These are phyloP conservation scores for Zaprionus inermis DNA, from an alignment of 1,140 invertebrate species.

Conservation along the genomic window DNA sequence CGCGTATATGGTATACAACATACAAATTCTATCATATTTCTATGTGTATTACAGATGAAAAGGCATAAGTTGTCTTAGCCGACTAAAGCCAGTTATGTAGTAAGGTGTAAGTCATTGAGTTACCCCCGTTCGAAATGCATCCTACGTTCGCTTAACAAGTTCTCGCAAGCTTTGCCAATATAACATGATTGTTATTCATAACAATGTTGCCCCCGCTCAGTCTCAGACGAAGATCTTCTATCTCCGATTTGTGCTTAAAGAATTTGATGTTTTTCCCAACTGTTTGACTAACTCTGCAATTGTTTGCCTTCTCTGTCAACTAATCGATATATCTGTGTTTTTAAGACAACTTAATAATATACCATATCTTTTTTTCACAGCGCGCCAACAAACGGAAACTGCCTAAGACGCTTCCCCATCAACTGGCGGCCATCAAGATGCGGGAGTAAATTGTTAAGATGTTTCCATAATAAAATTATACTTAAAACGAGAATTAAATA, in stretches of 20 bases:
- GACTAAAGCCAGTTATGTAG: slow-evolving; percentile 32
- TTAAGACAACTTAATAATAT: not conserved
- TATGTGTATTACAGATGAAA: slow-evolving; percentile 75
- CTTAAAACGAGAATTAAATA: slow-evolving; percentile 46
- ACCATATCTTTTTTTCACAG: slow-evolving; percentile 25
- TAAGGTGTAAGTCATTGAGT: slow-evolving; percentile 56
- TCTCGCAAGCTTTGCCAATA: not conserved
- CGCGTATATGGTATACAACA: not conserved
- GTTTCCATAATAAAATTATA: slow-evolving; percentile 63
- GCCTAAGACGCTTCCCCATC: slow-evolving; percentile 45
- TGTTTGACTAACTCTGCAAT: not conserved
- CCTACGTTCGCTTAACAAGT: not conserved
- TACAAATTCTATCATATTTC: slow-evolving; percentile 24
- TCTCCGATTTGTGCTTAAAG: too few species aligned
- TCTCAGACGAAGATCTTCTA: not conserved
- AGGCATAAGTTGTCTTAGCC: slow-evolving; percentile 42
- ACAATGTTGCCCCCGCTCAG: not conserved
- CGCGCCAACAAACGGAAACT: slow-evolving; percentile 58
- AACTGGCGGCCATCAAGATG: slow-evolving; percentile 28
- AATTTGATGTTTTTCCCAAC: too few species aligned
- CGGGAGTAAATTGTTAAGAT: slow-evolving; percentile 31
- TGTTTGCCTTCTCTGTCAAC: not conserved
- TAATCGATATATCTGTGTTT: not conserved
- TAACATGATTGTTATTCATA: not conserved
- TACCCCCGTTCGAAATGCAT: slow-evolving; percentile 1